phyloP scores from a whole-genome alignment of 2,113 vertebrate species.

The Silurus meridionalis region DNA sequence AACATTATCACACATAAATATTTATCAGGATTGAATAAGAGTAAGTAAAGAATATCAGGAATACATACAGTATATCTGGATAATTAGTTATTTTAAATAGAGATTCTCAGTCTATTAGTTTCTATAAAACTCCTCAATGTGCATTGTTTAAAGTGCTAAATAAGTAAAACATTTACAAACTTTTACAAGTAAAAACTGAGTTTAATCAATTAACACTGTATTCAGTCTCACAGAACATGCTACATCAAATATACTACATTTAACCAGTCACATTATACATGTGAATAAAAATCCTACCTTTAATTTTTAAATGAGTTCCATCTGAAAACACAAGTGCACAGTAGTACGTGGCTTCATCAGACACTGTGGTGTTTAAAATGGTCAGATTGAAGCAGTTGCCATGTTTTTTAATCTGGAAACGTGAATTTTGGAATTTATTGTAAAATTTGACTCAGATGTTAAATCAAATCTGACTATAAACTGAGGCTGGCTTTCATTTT shows the following conservation, averaged over 20 bases:
- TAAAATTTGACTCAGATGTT: neutral
- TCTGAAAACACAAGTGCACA: neutral
- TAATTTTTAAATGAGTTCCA: neutral
- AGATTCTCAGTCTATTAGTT: too few species aligned
- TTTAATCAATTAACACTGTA: neutral
- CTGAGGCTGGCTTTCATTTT: neutral
- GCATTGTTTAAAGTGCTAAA: too few species aligned
- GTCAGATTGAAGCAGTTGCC: neutral
- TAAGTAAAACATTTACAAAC: too few species aligned
- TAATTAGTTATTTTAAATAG: too few species aligned
- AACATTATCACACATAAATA: neutral
- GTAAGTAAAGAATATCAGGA: too few species aligned
- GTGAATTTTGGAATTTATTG: neutral
- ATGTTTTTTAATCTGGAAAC: neutral
- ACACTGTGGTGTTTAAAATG: neutral
- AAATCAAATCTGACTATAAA: neutral
- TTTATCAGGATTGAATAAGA: neutral
- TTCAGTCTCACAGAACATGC: neutral
- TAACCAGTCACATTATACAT: neutral
- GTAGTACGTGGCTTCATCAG: constrained; percentile 17
- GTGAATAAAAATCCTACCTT: neutral
- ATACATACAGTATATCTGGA: too few species aligned
- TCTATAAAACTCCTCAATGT: too few species aligned
- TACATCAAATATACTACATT: neutral
- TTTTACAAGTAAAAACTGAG: neutral